Conservation (phyloP, 2,113 vertebrate genomes). For the Engraulis encrasicolus region DNA sequence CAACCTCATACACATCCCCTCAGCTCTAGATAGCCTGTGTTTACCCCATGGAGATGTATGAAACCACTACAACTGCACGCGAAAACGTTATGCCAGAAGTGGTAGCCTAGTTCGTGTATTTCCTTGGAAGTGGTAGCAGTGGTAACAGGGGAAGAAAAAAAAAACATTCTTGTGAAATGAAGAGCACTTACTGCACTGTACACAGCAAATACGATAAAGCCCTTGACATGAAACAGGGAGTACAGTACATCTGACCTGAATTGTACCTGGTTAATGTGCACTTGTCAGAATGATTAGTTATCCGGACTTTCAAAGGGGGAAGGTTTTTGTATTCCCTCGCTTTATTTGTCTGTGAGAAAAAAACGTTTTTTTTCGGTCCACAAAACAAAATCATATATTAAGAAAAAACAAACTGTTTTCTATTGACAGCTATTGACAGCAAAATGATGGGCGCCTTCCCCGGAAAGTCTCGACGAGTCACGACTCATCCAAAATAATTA, state of each 20-base stretch:
- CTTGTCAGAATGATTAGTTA: constrained; percentile 7
- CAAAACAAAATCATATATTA: constrained; percentile 46
- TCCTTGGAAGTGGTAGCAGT: too few relatives aligned
- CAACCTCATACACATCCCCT: not conserved
- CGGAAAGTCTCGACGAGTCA: constrained; percentile 50
- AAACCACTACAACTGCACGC: not conserved
- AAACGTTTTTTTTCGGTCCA: not conserved
- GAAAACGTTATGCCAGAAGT: not conserved
- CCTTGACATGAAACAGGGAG: not conserved
- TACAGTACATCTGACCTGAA: constrained; percentile 6
- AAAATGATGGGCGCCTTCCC: constrained; percentile 52
- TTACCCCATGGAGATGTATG: not conserved
- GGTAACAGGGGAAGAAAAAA: too few relatives aligned
- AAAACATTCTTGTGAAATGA: not conserved
- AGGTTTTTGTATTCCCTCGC: not conserved
- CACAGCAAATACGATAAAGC: not conserved
- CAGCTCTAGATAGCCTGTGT: not conserved
- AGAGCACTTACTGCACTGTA: not conserved
- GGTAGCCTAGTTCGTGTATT: not conserved
- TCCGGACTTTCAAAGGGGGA: not conserved
- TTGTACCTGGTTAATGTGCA: not conserved
- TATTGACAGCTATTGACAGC: constrained; percentile 50
- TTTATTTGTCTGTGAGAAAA: not conserved
- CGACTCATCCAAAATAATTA: constrained; percentile 53
- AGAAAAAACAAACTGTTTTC: constrained; percentile 55